Evolutionary conservation across 2,797 vertebrate genomes (phyloP).

Genomic region (Amblyraja radiata): DNA sequence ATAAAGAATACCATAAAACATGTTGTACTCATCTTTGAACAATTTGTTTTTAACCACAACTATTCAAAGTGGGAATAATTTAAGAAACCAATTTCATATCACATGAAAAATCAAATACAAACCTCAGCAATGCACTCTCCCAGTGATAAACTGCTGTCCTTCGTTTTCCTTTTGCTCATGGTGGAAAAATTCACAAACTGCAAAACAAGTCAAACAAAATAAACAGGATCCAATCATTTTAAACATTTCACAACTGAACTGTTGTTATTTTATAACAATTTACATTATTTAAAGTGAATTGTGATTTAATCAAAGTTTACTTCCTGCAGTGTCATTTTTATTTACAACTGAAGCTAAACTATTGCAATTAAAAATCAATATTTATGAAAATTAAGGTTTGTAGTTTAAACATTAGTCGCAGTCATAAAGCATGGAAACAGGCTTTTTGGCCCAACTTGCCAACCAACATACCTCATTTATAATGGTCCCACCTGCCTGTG

Average conservation of each 20-base stretch:
- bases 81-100: neutral
- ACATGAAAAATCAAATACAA: conserved; percentile 38
- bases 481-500: too few species aligned
- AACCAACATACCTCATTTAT: too few species aligned
- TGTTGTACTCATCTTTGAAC: neutral
- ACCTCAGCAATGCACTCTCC: conserved; percentile 74
- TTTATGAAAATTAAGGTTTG: neutral
- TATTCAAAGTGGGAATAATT: neutral
- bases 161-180: conserved; percentile 74
- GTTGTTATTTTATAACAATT: neutral
- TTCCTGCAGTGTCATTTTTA: neutral
- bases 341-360: neutral
- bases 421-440: too few species aligned
- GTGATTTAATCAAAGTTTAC: neutral
- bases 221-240: neutral
- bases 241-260: neutral
- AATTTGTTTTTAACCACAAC: neutral
- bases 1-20: neutral
- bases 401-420: neutral
- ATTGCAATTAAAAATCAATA: neutral
- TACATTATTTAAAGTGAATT: neutral
- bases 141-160: conserved; percentile 49
- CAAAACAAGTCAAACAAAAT: neutral
- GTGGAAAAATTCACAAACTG: conserved; percentile 40
- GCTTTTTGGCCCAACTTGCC: too few species aligned